phyloP scores from a whole-genome alignment of 1,140 invertebrate species.

The Nephotettix cincticeps region DNA sequence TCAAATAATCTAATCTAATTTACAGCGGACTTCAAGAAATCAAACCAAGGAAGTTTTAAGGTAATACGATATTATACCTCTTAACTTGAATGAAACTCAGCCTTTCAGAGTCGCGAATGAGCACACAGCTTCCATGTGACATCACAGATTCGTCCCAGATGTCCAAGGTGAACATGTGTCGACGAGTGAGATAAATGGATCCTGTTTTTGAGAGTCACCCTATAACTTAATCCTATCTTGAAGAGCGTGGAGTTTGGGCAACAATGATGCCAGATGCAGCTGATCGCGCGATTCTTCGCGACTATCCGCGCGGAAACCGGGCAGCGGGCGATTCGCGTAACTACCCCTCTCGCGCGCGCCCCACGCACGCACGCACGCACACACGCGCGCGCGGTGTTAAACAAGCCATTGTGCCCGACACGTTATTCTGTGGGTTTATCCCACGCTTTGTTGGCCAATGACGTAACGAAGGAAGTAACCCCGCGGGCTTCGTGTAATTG shows the following conservation, averaged over 20 bases:
- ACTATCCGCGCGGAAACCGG: slow-evolving; percentile 5
- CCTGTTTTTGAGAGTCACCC: slow-evolving; percentile 22
- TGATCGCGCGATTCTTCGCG: slow-evolving; percentile 17
- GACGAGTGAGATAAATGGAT: slow-evolving; percentile 16
- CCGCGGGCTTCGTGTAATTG: no score
- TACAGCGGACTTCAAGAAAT: no score
- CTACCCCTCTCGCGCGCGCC: not conserved
- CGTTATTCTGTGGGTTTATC: not conserved
- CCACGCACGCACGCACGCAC: not conserved
- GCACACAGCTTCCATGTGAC: no score
- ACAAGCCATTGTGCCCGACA: slow-evolving; percentile 5
- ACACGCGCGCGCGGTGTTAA: not conserved
- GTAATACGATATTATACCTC: no score
- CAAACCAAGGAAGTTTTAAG: no score
- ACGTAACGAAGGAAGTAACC: no score
- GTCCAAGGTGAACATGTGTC: slow-evolving; percentile 6
- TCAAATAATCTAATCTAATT: no score
- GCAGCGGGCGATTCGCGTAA: slow-evolving; percentile 15
- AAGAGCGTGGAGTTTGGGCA: slow-evolving; percentile 19
- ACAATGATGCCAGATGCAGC: slow-evolving; percentile 21
- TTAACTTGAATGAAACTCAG: no score
- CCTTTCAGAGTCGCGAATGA: no score
- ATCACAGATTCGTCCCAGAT: slow-evolving; percentile 10
- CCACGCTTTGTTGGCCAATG: not conserved
- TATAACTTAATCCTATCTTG: slow-evolving; percentile 22